Evolutionary conservation across 2,113 vertebrate genomes (phyloP).

Genomic region (Pteruthius melanotis): DNA sequence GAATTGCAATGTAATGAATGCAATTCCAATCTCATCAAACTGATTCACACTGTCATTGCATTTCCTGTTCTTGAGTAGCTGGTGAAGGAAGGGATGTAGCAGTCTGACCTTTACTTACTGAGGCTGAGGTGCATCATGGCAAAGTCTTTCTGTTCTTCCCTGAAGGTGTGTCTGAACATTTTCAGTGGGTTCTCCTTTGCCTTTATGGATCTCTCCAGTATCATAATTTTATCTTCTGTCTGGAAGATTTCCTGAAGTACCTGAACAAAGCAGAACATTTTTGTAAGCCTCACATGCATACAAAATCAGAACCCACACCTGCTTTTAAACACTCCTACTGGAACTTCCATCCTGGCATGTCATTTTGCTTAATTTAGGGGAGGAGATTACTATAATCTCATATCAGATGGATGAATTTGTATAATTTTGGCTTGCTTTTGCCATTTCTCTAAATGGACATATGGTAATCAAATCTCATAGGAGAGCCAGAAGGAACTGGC

Average conservation of each 20-base stretch:
- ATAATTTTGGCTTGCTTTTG: background rate
- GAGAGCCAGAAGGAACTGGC: background rate
- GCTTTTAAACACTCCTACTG: background rate
- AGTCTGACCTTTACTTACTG: constrained; percentile 51
- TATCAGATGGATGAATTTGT: background rate
- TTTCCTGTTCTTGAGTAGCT: background rate
- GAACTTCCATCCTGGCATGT: background rate
- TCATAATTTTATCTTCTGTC: constrained; percentile 68
- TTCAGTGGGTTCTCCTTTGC: constrained; percentile 70
- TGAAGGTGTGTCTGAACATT: constrained; percentile 66
- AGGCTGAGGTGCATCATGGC: constrained; percentile 60
- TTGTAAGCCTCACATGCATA: background rate
- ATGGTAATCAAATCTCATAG: background rate
- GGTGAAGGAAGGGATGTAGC: background rate
- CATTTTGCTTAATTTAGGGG: background rate
- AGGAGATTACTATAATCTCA: background rate
- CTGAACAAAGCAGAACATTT: constrained; percentile 20
- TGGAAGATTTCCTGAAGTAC: constrained; percentile 74
- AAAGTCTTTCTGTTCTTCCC: constrained; percentile 54
- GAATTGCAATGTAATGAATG: background rate
- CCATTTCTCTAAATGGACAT: background rate
- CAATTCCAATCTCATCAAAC: background rate
- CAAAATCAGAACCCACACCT: background rate
- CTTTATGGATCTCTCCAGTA: constrained; percentile 66
- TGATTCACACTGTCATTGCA: background rate